A percentile compares a stretch with the other conserved stretches of the same genome.
phyloP scores from a whole-genome alignment of 2,888 invertebrate species.

The Mythimna pallens region DNA sequence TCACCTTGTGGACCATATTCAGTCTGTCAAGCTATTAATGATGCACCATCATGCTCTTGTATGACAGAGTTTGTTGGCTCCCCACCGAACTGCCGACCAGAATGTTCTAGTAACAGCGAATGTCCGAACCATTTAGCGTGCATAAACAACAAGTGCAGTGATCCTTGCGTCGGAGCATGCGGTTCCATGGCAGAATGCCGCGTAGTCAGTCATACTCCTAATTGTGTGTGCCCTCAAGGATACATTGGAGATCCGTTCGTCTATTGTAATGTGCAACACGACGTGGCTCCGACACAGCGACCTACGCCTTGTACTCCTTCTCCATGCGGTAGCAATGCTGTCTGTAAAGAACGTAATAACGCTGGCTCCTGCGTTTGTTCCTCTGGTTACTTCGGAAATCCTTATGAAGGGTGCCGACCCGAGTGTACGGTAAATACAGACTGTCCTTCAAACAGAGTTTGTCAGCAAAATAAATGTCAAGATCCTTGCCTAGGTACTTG shows the following conservation, averaged over 20 bases:
- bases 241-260: conserved; percentile 94
- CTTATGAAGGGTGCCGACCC: conserved; percentile 93
- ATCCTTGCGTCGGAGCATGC: conserved; percentile 94
- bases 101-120: conserved; percentile 94
- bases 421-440: conserved; percentile 94
- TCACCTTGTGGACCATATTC: conserved; percentile 93
- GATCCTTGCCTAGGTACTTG: conserved; percentile 95
- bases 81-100: conserved; percentile 94
- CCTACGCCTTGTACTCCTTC: conserved; percentile 92
- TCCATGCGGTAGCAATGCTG: conserved; percentile 94
- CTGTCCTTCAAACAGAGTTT: conserved; percentile 93
- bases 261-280: conserved; percentile 88
- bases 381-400: conserved; percentile 92
- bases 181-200: conserved; percentile 93
- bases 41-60: conserved; percentile 93
- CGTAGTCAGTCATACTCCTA: conserved; percentile 93
- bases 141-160: conserved; percentile 93
- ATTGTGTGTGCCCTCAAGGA: conserved; percentile 92
- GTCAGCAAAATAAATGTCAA: conserved; percentile 93
- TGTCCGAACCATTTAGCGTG: conserved; percentile 93
- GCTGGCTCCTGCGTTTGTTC: conserved; percentile 94
- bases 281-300: conserved; percentile 77
- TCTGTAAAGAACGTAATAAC: conserved; percentile 92
- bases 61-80: conserved; percentile 92
- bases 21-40: conserved; percentile 91